phyloP scores from a whole-genome alignment of 2,888 invertebrate species.

The Ormia ochracea region DNA sequence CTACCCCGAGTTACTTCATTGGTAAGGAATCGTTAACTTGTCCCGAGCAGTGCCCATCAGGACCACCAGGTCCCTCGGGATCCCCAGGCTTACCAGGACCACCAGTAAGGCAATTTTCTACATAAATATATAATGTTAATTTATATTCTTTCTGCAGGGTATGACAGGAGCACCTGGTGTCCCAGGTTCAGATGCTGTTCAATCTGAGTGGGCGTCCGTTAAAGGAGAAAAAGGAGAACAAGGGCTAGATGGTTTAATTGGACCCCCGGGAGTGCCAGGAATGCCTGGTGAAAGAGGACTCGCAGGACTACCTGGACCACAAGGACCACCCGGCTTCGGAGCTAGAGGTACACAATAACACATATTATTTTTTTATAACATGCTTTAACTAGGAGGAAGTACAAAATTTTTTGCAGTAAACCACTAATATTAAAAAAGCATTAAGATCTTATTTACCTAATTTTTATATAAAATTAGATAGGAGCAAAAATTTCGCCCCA shows the following conservation, averaged over 20 bases:
- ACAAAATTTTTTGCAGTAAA: neutral
- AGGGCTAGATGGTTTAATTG: conserved; percentile 59
- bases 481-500: too few relatives aligned
- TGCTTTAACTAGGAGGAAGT: too few relatives aligned
- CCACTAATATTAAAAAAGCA: too few relatives aligned
- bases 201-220: conserved; percentile 30
- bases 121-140: neutral
- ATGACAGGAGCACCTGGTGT: conserved; percentile 76
- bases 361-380: too few relatives aligned
- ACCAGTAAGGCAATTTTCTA: conserved; percentile 6
- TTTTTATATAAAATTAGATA: too few relatives aligned
- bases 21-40: conserved; percentile 58
- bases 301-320: conserved; percentile 78
- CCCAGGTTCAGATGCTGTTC: conserved; percentile 66
- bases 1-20: conserved; percentile 29
- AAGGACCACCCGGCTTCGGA: conserved; percentile 62
- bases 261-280: conserved; percentile 76
- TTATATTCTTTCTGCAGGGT: conserved; percentile 64
- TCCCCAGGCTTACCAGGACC: conserved; percentile 25
- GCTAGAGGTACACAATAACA: conserved; percentile 44
- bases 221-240: conserved; percentile 66
- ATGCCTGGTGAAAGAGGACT: conserved; percentile 80
- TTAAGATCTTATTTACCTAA: too few relatives aligned
- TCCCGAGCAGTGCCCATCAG: conserved; percentile 79
- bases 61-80: conserved; percentile 78